Conservation (phyloP, 2,888 invertebrate species). For the Thalpophila matura region DNA sequence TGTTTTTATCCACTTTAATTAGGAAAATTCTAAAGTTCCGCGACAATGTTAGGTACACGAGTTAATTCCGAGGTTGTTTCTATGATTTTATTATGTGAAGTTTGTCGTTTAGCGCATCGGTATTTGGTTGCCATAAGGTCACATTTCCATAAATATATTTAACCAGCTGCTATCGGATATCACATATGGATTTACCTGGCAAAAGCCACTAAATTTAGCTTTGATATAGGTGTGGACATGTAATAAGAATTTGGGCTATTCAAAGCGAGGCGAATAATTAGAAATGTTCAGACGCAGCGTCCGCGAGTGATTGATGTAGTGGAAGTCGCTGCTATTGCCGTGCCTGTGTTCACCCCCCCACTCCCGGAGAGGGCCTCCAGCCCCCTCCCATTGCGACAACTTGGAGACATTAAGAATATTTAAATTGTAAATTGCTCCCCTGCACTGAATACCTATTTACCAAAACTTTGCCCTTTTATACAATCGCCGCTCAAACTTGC, state of each 20-base stretch:
- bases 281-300: slow-evolving; percentile 89
- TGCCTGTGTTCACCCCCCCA: slow-evolving; percentile 58
- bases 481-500: slow-evolving; percentile 67
- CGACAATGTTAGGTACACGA: slow-evolving; percentile 26
- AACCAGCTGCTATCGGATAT: not conserved
- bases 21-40: slow-evolving; percentile 34
- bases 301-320: slow-evolving; percentile 91
- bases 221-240: slow-evolving; percentile 60
- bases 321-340: slow-evolving; percentile 79
- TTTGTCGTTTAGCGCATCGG: not conserved
- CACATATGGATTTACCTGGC: not conserved
- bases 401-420: slow-evolving; percentile 90
- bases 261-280: slow-evolving; percentile 87
- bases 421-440: slow-evolving; percentile 90
- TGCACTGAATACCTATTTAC: slow-evolving; percentile 90
- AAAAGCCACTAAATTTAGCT: not conserved
- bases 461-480: slow-evolving; percentile 81
- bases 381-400: slow-evolving; percentile 78
- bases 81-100: slow-evolving; percentile 14
- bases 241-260: slow-evolving; percentile 74
- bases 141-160: not conserved
- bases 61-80: slow-evolving; percentile 7
- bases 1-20: slow-evolving; percentile 49
- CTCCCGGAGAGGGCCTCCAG: slow-evolving; percentile 55
- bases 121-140: not conserved